phyloP scores from a whole-genome alignment of 2,888 invertebrate genomes.

The Leptinotarsa tumamoca region DNA sequence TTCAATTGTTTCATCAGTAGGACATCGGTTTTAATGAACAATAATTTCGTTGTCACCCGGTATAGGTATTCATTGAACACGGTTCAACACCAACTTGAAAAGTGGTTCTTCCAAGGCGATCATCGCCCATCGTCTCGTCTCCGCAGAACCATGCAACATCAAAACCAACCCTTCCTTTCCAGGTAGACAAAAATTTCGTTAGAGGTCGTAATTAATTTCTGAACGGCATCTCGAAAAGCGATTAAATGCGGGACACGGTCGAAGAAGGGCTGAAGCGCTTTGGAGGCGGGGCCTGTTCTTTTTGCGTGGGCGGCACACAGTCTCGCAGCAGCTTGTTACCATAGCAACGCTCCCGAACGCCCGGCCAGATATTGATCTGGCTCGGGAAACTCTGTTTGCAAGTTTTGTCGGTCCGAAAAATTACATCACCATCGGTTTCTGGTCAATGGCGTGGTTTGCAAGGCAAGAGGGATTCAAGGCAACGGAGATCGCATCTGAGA shows the following conservation, averaged over 20 bases:
- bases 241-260: constrained; percentile 52
- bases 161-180: constrained; percentile 46
- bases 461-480: neutral
- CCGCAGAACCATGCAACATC: constrained; percentile 29
- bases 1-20: too few species aligned
- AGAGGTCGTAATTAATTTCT: constrained; percentile 63
- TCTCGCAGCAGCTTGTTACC: constrained; percentile 73
- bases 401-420: constrained; percentile 43
- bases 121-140: too few species aligned
- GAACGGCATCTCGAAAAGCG: constrained; percentile 64
- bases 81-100: too few species aligned
- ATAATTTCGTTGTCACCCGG: too few species aligned
- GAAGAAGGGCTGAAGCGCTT: constrained; percentile 37
- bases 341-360: constrained; percentile 60
- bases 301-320: constrained; percentile 74
- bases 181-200: constrained; percentile 58
- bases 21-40: too few species aligned
- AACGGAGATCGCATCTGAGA: neutral
- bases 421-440: constrained; percentile 22
- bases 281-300: constrained; percentile 57
- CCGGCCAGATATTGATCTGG: constrained; percentile 67
- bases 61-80: too few species aligned
- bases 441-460: constrained; percentile 29
- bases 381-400: constrained; percentile 56
- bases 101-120: too few species aligned